A percentile compares a stretch with the other conserved stretches of the same genome.
These are phyloP conservation scores for Acleris literana DNA, from an alignment of 2,888 invertebrate species.

Conservation along the genomic window DNA sequence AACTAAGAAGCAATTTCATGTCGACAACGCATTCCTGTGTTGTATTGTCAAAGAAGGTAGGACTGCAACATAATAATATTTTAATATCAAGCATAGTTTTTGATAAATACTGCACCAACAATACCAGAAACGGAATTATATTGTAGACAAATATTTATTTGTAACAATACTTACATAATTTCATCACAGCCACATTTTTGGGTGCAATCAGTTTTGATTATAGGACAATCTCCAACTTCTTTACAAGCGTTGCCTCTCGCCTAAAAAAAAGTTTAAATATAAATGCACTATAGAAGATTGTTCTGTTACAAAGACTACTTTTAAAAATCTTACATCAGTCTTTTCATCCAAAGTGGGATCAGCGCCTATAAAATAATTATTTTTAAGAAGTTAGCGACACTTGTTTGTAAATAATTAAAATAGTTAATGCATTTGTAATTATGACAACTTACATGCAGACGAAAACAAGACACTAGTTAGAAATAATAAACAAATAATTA, in stretches of 20 bases:
- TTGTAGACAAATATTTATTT: too few species aligned
- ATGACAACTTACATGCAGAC: constrained; percentile 16
- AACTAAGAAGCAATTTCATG: constrained; percentile 7
- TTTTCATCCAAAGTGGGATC: neutral
- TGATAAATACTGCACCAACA: neutral
- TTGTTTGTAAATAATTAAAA: too few species aligned
- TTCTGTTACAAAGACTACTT: neutral
- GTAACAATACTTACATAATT: constrained; percentile 18
- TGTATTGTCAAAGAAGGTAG: constrained; percentile 7
- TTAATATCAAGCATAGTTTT: neutral
- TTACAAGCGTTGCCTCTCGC: neutral
- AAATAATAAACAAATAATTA: neutral
- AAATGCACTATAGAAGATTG: neutral
- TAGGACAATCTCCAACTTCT: constrained; percentile 17
- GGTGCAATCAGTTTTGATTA: constrained; percentile 8
- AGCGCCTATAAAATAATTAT: neutral
- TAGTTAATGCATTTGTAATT: too few species aligned
- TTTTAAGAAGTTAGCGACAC: too few species aligned
- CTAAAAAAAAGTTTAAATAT: constrained; percentile 9
- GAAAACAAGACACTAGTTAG: constrained; percentile 10
- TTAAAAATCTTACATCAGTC: neutral
- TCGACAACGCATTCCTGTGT: constrained; percentile 13
- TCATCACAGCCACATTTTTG: constrained; percentile 27
- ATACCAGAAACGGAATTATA: too few species aligned
- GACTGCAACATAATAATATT: constrained; percentile 16